Percentiles rank a stretch among this genome's conserved stretches.
phyloP scores from a whole-genome alignment of 2,113 vertebrate genomes.

The Clinocottus analis region DNA sequence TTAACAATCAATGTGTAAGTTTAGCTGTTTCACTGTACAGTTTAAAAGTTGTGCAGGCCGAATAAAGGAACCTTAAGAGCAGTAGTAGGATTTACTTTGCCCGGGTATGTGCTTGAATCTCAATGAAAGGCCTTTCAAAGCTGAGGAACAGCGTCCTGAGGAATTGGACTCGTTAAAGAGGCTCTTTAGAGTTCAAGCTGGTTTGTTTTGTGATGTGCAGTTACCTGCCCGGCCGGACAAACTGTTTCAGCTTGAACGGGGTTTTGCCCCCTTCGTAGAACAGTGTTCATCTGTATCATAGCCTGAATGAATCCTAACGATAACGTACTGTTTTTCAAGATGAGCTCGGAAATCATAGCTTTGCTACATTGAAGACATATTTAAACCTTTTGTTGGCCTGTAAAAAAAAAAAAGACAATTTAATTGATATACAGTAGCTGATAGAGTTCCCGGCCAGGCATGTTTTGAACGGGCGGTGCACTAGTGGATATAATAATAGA shows the following conservation, averaged over 20 bases:
- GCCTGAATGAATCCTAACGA: background rate
- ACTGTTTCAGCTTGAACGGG: background rate
- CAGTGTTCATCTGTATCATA: background rate
- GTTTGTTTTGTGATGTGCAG: conserved; percentile 46
- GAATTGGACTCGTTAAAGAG: conserved; percentile 44
- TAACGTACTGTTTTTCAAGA: background rate
- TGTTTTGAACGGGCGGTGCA: background rate
- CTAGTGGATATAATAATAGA: background rate
- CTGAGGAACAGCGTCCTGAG: conserved; percentile 40
- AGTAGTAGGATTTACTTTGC: conserved; percentile 40
- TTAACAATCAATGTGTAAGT: background rate
- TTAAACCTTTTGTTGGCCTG: background rate
- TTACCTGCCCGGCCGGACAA: conserved; percentile 36
- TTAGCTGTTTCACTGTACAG: background rate
- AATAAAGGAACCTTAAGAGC: background rate
- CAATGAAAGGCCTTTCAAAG: conserved; percentile 58
- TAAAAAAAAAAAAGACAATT: background rate
- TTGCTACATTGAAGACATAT: background rate
- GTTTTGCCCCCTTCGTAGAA: background rate
- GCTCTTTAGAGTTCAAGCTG: conserved; percentile 7
- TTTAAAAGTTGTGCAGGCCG: background rate
- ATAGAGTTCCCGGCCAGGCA: background rate
- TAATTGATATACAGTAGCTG: background rate
- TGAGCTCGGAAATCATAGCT: background rate
- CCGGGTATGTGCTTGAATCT: conserved; percentile 61